phyloP scores from a whole-genome alignment of 2,113 vertebrate genomes.

The Mastomys natalensis region DNA sequence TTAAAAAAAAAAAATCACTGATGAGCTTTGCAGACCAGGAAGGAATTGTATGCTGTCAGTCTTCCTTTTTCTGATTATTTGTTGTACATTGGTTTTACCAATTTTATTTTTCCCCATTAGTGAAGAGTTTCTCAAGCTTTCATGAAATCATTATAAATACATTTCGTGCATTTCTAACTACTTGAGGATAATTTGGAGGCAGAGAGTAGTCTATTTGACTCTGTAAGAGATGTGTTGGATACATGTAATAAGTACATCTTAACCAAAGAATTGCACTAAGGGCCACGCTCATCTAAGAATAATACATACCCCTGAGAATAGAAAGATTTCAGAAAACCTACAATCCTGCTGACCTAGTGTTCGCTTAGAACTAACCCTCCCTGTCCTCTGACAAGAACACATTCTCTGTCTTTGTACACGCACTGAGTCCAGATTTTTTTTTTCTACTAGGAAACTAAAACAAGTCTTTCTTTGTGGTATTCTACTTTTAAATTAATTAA shows the following conservation, averaged over 20 bases:
- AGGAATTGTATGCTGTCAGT: neutral
- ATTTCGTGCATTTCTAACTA: neutral
- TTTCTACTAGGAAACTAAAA: neutral
- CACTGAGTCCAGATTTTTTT: neutral
- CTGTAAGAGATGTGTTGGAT: neutral
- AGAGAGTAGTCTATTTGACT: neutral
- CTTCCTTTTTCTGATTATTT: neutral
- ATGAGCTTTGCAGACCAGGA: neutral
- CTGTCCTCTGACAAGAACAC: neutral
- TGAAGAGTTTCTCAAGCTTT: neutral
- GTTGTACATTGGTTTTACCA: neutral
- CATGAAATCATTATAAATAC: neutral
- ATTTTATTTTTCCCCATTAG: neutral
- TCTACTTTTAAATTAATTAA: neutral
- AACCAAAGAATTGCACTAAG: neutral
- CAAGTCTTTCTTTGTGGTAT: neutral
- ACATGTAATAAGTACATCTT: neutral
- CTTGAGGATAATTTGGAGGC: neutral
- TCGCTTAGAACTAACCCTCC: neutral
- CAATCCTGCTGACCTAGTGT: neutral
- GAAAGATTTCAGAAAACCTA: neutral
- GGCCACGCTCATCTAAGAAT: neutral
- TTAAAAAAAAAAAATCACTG: neutral
- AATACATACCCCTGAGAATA: rapidly evolving
- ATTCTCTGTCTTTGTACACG: neutral